Percentiles rank a stretch among this genome's conserved stretches.
Conservation (phyloP, 2,888 invertebrate species). For the Cloeon dipterum region DNA sequence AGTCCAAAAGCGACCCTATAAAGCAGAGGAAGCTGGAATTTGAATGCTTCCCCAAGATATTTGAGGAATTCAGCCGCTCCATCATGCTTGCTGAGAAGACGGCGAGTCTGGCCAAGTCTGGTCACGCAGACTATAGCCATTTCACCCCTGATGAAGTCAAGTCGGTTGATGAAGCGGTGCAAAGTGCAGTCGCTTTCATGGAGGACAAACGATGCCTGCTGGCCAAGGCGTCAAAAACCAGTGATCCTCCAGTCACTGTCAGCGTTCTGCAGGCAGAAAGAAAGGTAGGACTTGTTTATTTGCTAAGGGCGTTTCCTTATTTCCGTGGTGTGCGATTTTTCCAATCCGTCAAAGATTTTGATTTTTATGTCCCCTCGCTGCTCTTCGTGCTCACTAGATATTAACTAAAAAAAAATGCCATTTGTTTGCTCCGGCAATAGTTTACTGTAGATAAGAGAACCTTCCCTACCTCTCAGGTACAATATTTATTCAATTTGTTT, state of each 20-base stretch:
- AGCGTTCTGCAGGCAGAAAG: conserved; percentile 59
- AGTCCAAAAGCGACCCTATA: conserved; percentile 73
- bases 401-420: too few species aligned
- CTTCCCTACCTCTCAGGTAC: too few species aligned
- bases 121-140: conserved; percentile 53
- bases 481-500: too few species aligned
- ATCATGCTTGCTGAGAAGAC: conserved; percentile 65
- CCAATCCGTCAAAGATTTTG: too few species aligned
- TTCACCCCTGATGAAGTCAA: conserved; percentile 60
- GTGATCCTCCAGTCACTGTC: conserved; percentile 51
- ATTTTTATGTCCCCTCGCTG: too few species aligned
- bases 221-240: conserved; percentile 36
- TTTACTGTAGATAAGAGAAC: too few species aligned
- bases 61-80: conserved; percentile 56
- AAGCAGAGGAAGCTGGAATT: conserved; percentile 60
- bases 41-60: conserved; percentile 50
- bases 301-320: too few species aligned
- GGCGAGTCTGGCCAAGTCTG: conserved; percentile 38
- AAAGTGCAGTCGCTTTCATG: conserved; percentile 58
- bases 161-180: conserved; percentile 42
- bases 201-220: conserved; percentile 48
- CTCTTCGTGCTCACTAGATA: too few species aligned
- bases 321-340: too few species aligned
- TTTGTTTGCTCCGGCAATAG: too few species aligned
- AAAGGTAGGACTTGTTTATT: too few species aligned